These are phyloP conservation scores for Meandrusa payeni DNA, from an alignment of 2,888 invertebrate species.

Conservation along the genomic window DNA sequence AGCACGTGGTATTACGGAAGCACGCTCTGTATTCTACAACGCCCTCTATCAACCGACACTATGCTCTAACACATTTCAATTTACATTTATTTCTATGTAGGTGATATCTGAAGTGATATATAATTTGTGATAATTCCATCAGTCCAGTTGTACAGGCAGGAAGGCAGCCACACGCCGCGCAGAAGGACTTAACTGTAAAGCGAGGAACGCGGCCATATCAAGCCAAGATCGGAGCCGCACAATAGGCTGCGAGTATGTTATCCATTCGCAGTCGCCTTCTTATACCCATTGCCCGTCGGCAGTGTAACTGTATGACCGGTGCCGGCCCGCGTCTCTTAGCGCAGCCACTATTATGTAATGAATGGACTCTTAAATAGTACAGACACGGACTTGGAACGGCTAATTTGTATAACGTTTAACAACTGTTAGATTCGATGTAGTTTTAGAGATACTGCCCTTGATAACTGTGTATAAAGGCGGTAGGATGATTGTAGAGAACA, in stretches of 20 bases:
- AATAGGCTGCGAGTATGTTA: conserved; percentile 24
- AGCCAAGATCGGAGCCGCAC: conserved; percentile 19
- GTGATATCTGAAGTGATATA: too few species aligned
- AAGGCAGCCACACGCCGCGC: conserved; percentile 14
- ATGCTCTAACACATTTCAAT: too few species aligned
- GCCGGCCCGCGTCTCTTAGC: conserved; percentile 9
- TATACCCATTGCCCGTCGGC: conserved; percentile 21
- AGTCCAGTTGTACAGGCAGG: conserved; percentile 8
- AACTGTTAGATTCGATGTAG: conserved; percentile 9
- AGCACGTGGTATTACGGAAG: too few species aligned
- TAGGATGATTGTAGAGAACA: neutral
- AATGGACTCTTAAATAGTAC: conserved; percentile 23
- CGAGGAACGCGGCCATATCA: conserved; percentile 22
- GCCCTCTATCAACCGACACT: too few species aligned
- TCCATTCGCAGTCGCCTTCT: conserved; percentile 23
- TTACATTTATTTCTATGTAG: too few species aligned
- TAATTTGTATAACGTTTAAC: conserved; percentile 24
- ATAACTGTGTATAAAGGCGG: conserved; percentile 4
- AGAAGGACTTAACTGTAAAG: conserved; percentile 24
- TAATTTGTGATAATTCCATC: conserved; percentile 8
- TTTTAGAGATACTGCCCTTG: conserved; percentile 1
- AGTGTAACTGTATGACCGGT: conserved; percentile 22
- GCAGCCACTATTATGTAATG: conserved; percentile 19
- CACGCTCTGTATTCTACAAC: too few species aligned
- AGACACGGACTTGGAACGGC: conserved; percentile 17